A percentile compares a stretch with the other conserved stretches of the same genome.
Evolutionary conservation across 2,113 vertebrate species (phyloP).

Genomic region (Martes martes): DNA sequence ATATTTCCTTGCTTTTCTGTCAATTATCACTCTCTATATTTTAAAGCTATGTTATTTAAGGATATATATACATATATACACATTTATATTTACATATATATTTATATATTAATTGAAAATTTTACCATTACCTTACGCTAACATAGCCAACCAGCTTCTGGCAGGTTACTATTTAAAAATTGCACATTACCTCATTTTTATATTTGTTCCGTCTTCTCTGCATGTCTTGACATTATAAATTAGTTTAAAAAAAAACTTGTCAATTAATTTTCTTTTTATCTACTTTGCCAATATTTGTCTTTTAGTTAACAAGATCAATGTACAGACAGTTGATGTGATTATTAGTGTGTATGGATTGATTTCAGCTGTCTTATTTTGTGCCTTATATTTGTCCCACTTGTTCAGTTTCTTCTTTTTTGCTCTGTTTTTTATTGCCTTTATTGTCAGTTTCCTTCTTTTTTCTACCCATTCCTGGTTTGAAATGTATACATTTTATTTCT

Average conservation of each 20-base stretch:
- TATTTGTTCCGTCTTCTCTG: background rate
- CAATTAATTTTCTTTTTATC: background rate
- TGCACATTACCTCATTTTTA: background rate
- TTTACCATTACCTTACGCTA: background rate
- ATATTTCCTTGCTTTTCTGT: background rate
- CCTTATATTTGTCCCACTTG: background rate
- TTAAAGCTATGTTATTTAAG: constrained; percentile 6
- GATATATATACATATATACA: background rate
- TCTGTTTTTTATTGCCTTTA: background rate
- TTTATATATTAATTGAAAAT: background rate
- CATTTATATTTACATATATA: background rate
- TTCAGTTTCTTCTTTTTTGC: background rate
- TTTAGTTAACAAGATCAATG: background rate
- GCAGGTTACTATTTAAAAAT: background rate
- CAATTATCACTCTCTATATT: background rate
- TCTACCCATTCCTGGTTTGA: background rate
- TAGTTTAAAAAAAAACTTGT: background rate
- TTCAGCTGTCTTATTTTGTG: background rate
- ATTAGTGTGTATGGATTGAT: background rate
- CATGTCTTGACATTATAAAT: background rate
- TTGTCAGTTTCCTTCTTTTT: background rate
- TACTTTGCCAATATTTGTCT: background rate
- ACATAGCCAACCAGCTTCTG: background rate
- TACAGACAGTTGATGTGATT: background rate
- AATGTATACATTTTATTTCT: background rate